Base-by-base conservation (phyloP, 2,888 invertebrate genomes). In the Cosmia trapezina region DNA sequence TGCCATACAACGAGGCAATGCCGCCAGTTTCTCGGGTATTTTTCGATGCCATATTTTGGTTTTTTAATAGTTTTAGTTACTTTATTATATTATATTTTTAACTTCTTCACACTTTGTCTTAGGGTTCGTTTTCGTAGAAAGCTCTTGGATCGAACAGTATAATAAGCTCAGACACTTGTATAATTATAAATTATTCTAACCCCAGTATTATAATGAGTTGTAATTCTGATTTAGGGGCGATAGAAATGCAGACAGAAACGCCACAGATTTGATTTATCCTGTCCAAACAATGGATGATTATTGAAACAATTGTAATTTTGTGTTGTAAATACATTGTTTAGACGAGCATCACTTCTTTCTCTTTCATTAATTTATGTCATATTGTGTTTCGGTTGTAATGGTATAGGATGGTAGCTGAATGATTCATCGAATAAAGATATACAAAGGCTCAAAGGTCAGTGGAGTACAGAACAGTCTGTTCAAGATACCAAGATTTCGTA, bases 281-380 rank as follows among this genome's bases (percentile, higher is more conserved):
- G 70, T 57, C 60, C 51, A 75, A 76, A 89, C 89, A 89, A 89
- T 89, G 71, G 81, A 49, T 84, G 78, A 86, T 87, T 84, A 84
- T 78, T 53, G 57, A 56, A 61, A 33, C 62, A 64, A 60, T 74
- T 76, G 79, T 74, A 70, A 76, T 76, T 72, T 69, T 51, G 62
- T 70, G 22, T 43, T 37, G 45, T 71, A 78, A 75, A 70, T 65
- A 73, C 69, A 78, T 85, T 86, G 76, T 76, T 80, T 73, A 70
- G 74, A 61, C 66, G 11, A 62, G 60, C 65, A 53, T 67, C 64
- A 57, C 54, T 60, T 76, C 63, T 70, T 65, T 64, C 54, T 70
- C 62, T 74, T 63, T 66, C 43, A 47, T 11, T 73, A 63, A 77
- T 77, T 79, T 81, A 86, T 79, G 63, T 64, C 28, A 61, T 75